Evolutionary conservation across 2,113 vertebrate genomes (phyloP).

Genomic region (Martes martes): DNA sequence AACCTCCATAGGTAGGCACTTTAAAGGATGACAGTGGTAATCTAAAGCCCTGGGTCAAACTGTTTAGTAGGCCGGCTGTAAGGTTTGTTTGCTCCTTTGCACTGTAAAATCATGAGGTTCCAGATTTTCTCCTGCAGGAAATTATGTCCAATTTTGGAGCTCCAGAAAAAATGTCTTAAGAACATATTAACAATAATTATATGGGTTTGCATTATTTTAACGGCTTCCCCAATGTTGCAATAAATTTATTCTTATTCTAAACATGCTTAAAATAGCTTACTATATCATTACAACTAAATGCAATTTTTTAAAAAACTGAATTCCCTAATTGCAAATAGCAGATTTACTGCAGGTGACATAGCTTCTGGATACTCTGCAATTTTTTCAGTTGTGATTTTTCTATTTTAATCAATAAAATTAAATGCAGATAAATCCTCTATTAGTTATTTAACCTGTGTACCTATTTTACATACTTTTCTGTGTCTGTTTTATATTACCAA

Average conservation of each 20-base stretch:
- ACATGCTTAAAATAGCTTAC: not conserved
- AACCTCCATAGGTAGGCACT: not conserved
- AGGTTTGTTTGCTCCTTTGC: not conserved
- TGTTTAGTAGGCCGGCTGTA: not conserved
- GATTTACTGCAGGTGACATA: not conserved
- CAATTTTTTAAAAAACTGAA: not conserved
- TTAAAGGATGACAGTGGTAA: not conserved
- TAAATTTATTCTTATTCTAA: not conserved
- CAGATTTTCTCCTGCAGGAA: not conserved
- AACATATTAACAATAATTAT: not conserved
- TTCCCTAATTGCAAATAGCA: not conserved
- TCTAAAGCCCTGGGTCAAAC: not conserved
- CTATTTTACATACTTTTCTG: not conserved
- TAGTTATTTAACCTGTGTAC: not conserved
- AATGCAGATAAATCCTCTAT: not conserved
- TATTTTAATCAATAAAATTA: conserved; percentile 7
- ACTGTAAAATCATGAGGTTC: not conserved
- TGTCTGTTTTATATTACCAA: not conserved
- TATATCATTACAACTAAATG: not conserved
- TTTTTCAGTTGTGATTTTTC: not conserved
- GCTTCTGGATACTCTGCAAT: not conserved
- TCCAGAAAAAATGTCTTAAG: conserved; percentile 14
- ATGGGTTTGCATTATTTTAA: conserved; percentile 3
- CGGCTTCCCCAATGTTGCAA: not conserved
- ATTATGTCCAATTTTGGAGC: not conserved